phyloP scores from a whole-genome alignment of 2,888 invertebrate genomes.

The Craniophora ligustri region DNA sequence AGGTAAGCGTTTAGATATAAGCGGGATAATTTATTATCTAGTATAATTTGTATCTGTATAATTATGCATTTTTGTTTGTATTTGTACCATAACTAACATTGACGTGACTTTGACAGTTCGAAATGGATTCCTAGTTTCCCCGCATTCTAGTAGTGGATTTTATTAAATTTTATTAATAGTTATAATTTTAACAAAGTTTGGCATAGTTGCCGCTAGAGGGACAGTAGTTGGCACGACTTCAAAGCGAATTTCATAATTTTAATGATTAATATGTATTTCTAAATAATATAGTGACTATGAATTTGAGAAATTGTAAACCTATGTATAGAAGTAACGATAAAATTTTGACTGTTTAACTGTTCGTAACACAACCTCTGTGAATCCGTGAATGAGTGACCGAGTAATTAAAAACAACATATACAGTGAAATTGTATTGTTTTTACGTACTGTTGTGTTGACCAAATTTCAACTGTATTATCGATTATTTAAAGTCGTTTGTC shows the following conservation, averaged over 20 bases:
- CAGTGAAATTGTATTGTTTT: not conserved
- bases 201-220: slow-evolving; percentile 53
- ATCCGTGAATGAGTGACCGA: not conserved
- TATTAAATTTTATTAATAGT: slow-evolving; percentile 61
- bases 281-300: slow-evolving; percentile 59
- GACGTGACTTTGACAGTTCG: slow-evolving; percentile 46
- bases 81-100: slow-evolving; percentile 47
- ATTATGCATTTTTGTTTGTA: slow-evolving; percentile 52
- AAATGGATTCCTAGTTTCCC: slow-evolving; percentile 41
- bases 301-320: slow-evolving; percentile 53
- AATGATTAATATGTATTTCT: slow-evolving; percentile 34
- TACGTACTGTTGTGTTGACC: not conserved
- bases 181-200: slow-evolving; percentile 63
- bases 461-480: not conserved
- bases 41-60: slow-evolving; percentile 45
- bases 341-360: slow-evolving; percentile 33
- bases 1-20: slow-evolving; percentile 74
- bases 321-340: slow-evolving; percentile 39
- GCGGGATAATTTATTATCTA: slow-evolving; percentile 69
- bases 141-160: slow-evolving; percentile 33
- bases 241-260: slow-evolving; percentile 48
- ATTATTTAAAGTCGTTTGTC: not conserved
- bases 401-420: not conserved
- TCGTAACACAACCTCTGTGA: slow-evolving; percentile 27
- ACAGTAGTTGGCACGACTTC: slow-evolving; percentile 52